Percentiles rank a stretch among this genome's conserved stretches.
Evolutionary conservation across 2,888 invertebrate species (phyloP).

Genomic region (Gibbula magus): DNA sequence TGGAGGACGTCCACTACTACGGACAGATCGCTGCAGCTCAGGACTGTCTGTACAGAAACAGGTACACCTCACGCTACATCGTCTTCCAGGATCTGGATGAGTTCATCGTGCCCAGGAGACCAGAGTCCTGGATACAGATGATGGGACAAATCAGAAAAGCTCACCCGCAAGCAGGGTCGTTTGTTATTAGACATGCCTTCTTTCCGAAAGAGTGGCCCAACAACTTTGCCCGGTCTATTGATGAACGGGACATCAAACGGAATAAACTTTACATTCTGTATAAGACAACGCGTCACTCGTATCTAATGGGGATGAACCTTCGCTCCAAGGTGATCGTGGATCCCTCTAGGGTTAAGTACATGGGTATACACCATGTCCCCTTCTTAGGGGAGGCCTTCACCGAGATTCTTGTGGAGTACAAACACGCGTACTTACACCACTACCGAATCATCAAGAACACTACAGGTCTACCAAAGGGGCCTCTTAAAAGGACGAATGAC

Average conservation of each 20-base stretch:
- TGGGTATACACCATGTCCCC: background rate
- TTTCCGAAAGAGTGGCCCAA: background rate
- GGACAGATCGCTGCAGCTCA: background rate
- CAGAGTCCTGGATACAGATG: background rate
- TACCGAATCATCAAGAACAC: background rate
- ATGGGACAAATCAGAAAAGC: background rate
- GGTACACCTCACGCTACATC: background rate
- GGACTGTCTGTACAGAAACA: constrained; percentile 13
- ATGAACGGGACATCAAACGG: background rate
- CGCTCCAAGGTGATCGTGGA: background rate
- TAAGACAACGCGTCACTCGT: background rate
- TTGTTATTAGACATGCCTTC: background rate
- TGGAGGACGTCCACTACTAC: background rate
- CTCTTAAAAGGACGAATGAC: too few relatives aligned
- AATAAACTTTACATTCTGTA: constrained; percentile 1
- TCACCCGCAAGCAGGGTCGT: background rate
- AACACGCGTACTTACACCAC: background rate
- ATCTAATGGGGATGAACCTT: background rate
- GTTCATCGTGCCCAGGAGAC: background rate
- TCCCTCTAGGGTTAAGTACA: background rate
- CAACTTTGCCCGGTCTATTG: background rate
- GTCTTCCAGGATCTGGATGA: constrained; percentile 12
- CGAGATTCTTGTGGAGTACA: background rate
- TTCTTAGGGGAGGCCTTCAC: background rate
- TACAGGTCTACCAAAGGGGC: too few relatives aligned